Evolutionary conservation across 2,113 vertebrate species (phyloP).

Genomic region (Epinephelus fuscoguttatus): DNA sequence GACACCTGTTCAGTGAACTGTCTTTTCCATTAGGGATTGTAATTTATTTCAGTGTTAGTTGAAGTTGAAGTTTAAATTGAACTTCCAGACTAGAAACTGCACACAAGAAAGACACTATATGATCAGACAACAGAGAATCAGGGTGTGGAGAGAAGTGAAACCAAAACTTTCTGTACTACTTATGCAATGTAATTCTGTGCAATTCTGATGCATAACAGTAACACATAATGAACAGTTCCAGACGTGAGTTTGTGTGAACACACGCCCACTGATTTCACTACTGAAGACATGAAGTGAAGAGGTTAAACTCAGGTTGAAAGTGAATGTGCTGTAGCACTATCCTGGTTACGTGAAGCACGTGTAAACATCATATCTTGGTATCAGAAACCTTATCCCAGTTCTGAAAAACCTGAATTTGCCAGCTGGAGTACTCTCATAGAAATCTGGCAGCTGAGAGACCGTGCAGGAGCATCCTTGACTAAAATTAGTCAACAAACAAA

Average conservation of each 20-base stretch:
- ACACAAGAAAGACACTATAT: not conserved
- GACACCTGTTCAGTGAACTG: not conserved
- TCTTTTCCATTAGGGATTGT: not conserved
- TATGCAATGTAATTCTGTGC: not conserved
- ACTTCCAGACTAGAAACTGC: not conserved
- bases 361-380: not conserved
- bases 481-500: not conserved
- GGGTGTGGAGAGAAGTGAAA: not conserved
- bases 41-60: not conserved
- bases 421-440: not conserved
- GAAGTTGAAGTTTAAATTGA: not conserved
- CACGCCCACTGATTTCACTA: not conserved
- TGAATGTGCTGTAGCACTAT: not conserved
- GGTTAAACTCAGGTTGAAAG: slow-evolving; percentile 10
- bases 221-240: not conserved
- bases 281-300: not conserved
- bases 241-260: not conserved
- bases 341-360: not conserved
- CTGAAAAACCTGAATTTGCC: not conserved
- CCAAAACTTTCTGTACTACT: not conserved
- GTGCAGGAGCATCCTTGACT: not conserved
- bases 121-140: not conserved
- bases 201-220: not conserved
- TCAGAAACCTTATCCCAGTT: not conserved
- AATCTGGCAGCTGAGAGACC: not conserved